These are phyloP conservation scores for Paradoxurus hermaphroditus DNA, from an alignment of 2,113 vertebrate species.

Conservation along the genomic window DNA sequence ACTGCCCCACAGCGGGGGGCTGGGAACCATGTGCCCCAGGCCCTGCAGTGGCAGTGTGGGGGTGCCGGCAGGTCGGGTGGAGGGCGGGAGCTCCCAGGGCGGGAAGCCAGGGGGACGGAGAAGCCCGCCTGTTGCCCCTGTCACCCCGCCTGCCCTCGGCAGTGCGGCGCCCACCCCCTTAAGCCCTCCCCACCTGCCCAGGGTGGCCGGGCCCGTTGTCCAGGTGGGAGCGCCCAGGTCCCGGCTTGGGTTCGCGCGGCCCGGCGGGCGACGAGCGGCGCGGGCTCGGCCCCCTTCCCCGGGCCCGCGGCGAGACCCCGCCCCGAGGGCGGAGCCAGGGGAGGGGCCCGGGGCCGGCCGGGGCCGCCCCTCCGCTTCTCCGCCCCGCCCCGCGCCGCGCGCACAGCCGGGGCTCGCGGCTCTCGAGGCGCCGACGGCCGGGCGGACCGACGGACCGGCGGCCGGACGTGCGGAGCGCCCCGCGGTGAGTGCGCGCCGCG, in stretches of 20 bases:
- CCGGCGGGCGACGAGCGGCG: no score
- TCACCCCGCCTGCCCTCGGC: neutral
- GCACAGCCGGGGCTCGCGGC: neutral
- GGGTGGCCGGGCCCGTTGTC: neutral
- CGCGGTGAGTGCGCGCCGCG: slow-evolving; percentile 36
- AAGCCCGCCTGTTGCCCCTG: neutral
- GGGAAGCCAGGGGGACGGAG: fast-evolving
- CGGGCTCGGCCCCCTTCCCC: neutral
- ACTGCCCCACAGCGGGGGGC: neutral
- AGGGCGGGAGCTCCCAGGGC: fast-evolving
- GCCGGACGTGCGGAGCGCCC: neutral
- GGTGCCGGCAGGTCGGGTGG: neutral
- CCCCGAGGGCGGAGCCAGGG: slow-evolving; percentile 1
- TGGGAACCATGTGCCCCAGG: neutral
- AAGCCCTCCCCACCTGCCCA: neutral
- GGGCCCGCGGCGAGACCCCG: neutral
- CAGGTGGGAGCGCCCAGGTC: neutral
- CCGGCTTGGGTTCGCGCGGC: no score
- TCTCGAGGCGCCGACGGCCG: neutral
- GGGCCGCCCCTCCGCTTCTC: neutral
- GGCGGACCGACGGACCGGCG: neutral
- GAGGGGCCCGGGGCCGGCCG: neutral
- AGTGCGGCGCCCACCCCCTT: neutral
- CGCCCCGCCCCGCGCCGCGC: slow-evolving; percentile 15
- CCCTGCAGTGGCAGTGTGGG: neutral